Conservation (phyloP, 2,113 vertebrate species). For the Meleagris gallopavo region DNA sequence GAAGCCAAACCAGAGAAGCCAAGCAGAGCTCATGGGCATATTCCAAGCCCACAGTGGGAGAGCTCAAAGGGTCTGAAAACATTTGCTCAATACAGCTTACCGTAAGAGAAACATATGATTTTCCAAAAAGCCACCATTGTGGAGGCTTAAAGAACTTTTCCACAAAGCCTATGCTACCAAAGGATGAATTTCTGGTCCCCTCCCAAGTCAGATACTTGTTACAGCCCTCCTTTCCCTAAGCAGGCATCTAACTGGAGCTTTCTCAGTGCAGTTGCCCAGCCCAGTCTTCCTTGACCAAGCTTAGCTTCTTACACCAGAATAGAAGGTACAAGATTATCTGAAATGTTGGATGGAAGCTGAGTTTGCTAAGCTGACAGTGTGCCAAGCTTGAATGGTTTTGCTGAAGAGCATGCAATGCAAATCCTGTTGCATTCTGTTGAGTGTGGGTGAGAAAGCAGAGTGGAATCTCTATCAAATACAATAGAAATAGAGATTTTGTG, state of each 20-base stretch:
- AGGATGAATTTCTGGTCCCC: not conserved
- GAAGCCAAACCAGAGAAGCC: slow-evolving; percentile 50
- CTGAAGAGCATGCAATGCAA: not conserved
- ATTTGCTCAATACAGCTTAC: slow-evolving; percentile 36
- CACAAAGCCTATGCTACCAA: not conserved
- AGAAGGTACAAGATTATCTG: not conserved
- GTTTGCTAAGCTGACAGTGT: not conserved
- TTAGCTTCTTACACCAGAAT: not conserved
- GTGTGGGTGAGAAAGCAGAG: not conserved
- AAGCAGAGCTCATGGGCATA: slow-evolving; percentile 29
- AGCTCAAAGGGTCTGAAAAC: slow-evolving; percentile 31
- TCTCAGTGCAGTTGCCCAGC: not conserved
- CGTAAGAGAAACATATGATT: not conserved
- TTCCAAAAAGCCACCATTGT: slow-evolving; percentile 12
- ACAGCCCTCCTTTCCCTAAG: not conserved
- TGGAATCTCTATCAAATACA: slow-evolving; percentile 21
- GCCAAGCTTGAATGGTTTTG: not conserved
- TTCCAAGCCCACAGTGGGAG: slow-evolving; percentile 46
- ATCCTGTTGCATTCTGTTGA: not conserved
- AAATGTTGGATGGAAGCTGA: not conserved
- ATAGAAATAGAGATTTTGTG: not conserved
- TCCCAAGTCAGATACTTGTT: not conserved
- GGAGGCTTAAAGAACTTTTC: not conserved
- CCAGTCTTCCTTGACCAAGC: not conserved
- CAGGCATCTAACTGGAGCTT: not conserved